A percentile compares a stretch with the other conserved stretches of the same genome.
phyloP scores from a whole-genome alignment of 2,888 invertebrate genomes.

The Limnephilus lunatus region DNA sequence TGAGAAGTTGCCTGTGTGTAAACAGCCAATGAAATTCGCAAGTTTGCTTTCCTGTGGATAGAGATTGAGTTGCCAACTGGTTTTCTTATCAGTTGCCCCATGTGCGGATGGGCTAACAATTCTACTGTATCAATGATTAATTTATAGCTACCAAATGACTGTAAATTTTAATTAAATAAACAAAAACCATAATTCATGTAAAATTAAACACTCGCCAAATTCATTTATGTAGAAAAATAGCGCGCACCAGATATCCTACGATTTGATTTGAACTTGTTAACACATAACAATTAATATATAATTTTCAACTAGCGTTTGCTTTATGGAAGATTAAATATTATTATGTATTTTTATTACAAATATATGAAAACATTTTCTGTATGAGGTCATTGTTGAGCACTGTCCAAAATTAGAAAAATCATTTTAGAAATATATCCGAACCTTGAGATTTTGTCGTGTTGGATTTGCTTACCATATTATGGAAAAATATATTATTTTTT shows the following conservation, averaged over 20 bases:
- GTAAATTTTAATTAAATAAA: not conserved
- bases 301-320: not conserved
- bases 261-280: not conserved
- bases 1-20: too few relatives aligned
- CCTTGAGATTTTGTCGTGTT: not conserved
- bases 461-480: not conserved
- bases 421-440: not conserved
- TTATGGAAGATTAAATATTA: not conserved
- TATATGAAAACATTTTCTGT: not conserved
- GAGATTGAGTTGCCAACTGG: too few relatives aligned
- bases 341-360: not conserved
- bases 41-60: too few relatives aligned
- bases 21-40: too few relatives aligned
- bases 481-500: not conserved
- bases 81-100: too few relatives aligned
- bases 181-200: not conserved
- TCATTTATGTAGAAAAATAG: not conserved
- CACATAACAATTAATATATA: not conserved
- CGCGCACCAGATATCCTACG: not conserved
- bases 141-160: not conserved
- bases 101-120: too few relatives aligned
- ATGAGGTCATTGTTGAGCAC: not conserved
- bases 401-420: not conserved
- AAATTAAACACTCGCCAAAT: not conserved
- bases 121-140: too few relatives aligned